Evolutionary conservation across 1,140 invertebrate genomes (phyloP), one percentile per base, ranked within the genome.

Genomic region (Euura lappo): DNA sequence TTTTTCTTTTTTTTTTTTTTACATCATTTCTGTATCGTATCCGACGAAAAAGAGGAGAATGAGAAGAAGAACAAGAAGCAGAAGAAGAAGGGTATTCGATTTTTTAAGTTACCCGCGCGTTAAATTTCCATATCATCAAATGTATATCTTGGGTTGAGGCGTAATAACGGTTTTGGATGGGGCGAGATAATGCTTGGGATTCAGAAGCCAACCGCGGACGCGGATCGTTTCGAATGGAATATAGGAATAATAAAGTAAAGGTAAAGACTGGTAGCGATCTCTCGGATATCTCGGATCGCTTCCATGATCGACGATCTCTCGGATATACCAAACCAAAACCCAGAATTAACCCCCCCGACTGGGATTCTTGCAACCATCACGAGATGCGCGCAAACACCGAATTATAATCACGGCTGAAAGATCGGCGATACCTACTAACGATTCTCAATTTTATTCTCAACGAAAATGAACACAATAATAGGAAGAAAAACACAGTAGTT

Each of bases 211-310:
- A 28, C 28, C 28, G 28, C 28, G 51, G 51, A n/a, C 51, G 6
- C 51, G 8, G 13, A 6, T 6, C 51, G 51, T 11, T 60, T n/a
- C 10, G 13, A 60, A 60, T 60, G 51, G 51, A 3, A 78, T 79
- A 71, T 45, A 74, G 70, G 79, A 78, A 74, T 79, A 79, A 81
- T 72, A 77, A 80, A 80, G 76, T 77, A 74, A 74, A 74, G 77
- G 45, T 80, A 83, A 86, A 87, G 84, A 86, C 85, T 83, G 81
- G 85, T 87, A 87, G 85, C 84, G 75, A 74, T 74, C 51, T n/a
- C 13, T 60, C 51, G 51, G 13, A 60, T 60, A 51, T 51, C 10
- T 28, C 28, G 28, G 28, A 6, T 60, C 51, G 10, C 5, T 8
- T n/a, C 3, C 8, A 60, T 60, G 79, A 77, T 78, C 78, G 68